Base-by-base conservation (phyloP, 2,888 invertebrate species). In the Eupithecia tripunctaria region DNA sequence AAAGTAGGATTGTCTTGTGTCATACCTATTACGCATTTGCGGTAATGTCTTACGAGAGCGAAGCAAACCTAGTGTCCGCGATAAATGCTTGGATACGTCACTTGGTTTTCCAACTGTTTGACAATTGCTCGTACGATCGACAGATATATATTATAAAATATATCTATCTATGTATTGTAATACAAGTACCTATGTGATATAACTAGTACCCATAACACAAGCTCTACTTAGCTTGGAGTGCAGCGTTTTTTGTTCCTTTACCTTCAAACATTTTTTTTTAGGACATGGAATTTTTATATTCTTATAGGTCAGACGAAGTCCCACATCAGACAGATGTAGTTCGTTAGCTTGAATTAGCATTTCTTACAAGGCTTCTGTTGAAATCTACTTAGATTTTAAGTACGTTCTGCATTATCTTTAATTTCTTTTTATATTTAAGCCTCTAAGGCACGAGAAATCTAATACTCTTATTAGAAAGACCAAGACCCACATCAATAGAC, bases 1-100 rank as follows among this genome's bases (percentile, higher is more conserved):
- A 87, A 83, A 83, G 83, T 83, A 80, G 77, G 86, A 86, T 88
- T 87, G 87, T 88, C 84, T 91, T 91, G 89, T 90, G 89, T 86
- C 89, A 89, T 85, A 86, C 81, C 83, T 82, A 91, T 93, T 92
- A 92, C 88, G 88, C 86, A 87, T 91, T 90, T 88, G 89, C 86
- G 84, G 89, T 89, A 89, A 92, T 89, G 88, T 89, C 86, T 89
- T 88, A 89, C 85, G 88, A 90, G 89, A 90, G 89, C 88, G 87
- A 78, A 88, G 86, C 86, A 80, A 88, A 87, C 82, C 79, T 70
- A 85, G 82, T 83, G 73, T 82, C 84, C 80, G 80, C 87, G 85
- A 83, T 87, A 87, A 89, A 59, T 72, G 70, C 71, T 71, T 72
- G 70, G 70, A 65, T 47, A 18, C 32, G 67, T 68, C 68, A 64